Percentiles rank a stretch among this genome's conserved stretches.
Evolutionary conservation across 2,797 vertebrate species (phyloP).

Genomic region (Lemur catta): DNA sequence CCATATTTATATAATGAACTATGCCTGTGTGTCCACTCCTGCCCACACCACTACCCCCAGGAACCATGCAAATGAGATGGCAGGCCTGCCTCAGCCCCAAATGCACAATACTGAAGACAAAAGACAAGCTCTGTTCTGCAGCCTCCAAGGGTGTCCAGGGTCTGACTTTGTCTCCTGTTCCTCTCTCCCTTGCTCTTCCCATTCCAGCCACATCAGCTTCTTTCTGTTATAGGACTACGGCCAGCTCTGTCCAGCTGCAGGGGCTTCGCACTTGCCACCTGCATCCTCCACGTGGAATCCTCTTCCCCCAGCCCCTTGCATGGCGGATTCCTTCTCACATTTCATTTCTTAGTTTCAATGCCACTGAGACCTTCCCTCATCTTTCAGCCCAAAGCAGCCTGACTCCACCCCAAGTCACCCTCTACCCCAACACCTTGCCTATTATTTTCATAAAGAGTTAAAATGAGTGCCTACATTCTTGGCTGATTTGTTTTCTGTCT

Average conservation of each 20-base stretch:
- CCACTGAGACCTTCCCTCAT: background rate
- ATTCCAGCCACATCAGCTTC: background rate
- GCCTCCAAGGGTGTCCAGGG: background rate
- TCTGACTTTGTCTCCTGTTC: background rate
- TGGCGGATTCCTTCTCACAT: background rate
- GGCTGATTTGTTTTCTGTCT: background rate
- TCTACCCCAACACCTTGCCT: background rate
- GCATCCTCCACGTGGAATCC: background rate
- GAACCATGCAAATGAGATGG: background rate
- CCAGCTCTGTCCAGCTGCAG: background rate
- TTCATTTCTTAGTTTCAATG: background rate
- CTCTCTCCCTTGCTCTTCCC: background rate
- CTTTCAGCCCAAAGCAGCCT: background rate
- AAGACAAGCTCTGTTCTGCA: rapidly evolving
- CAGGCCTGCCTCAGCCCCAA: background rate
- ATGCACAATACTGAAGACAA: too few species aligned
- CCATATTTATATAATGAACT: background rate
- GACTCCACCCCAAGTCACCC: too few species aligned
- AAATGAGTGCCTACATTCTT: background rate
- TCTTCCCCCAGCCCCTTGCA: background rate
- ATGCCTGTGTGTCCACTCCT: too few species aligned
- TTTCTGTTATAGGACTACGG: background rate
- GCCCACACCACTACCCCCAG: too few species aligned
- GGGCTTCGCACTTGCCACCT: background rate
- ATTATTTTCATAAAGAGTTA: background rate